These are phyloP conservation scores for Phytoseiulus persimilis DNA, from an alignment of 2,888 invertebrate genomes.

Conservation along the genomic window DNA sequence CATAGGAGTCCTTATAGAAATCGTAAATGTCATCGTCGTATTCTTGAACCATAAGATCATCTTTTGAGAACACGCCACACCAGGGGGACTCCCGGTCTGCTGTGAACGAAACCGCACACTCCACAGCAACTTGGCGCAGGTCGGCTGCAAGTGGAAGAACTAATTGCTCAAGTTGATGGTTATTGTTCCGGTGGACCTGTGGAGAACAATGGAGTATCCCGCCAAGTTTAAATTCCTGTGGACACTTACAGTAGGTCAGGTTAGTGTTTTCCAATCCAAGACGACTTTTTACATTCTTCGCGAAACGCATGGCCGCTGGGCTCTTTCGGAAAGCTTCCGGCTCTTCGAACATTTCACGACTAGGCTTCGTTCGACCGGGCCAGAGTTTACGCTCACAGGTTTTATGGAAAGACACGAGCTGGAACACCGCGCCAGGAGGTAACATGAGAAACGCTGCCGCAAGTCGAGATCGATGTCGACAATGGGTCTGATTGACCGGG, in stretches of 20 bases:
- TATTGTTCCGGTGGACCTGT: no score
- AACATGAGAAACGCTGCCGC: neutral
- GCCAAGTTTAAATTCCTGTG: no score
- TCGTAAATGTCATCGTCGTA: conserved; percentile 35
- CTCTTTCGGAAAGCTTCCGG: conserved; percentile 12
- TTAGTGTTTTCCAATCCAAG: conserved; percentile 12
- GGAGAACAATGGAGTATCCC: no score
- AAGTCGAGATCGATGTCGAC: neutral
- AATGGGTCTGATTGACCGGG: neutral
- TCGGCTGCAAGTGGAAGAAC: neutral
- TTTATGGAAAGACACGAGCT: conserved; percentile 26
- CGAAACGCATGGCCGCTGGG: neutral
- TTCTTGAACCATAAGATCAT: neutral
- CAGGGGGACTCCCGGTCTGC: conserved; percentile 10
- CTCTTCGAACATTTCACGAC: conserved; percentile 19
- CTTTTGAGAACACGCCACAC: conserved; percentile 20
- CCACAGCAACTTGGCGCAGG: neutral
- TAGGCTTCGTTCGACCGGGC: neutral
- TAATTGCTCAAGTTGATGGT: neutral
- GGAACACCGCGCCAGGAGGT: neutral
- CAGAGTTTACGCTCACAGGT: conserved; percentile 16
- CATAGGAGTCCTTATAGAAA: conserved; percentile 32
- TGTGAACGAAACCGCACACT: conserved; percentile 7
- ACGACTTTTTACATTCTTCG: neutral
- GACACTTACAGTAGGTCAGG: conserved; percentile 18